Evolutionary conservation across 1,140 invertebrate genomes (phyloP).

Genomic region (Drosophila pectinifera): DNA sequence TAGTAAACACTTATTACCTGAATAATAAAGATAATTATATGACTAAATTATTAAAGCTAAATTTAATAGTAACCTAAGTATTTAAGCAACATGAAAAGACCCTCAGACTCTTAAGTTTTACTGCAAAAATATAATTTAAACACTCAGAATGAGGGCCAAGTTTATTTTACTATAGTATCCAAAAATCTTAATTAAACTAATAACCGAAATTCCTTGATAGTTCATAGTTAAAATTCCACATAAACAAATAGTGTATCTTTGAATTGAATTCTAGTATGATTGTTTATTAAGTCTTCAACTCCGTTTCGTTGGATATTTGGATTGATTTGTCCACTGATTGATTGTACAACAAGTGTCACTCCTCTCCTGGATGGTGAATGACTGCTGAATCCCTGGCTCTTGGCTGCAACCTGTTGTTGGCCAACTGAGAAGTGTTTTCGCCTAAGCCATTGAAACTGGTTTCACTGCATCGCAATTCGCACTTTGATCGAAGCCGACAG

Average conservation of each 20-base stretch:
- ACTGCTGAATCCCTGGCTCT: conserved; percentile 3
- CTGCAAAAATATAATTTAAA: not conserved
- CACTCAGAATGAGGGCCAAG: not conserved
- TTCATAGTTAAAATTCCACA: not conserved
- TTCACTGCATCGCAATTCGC: conserved; percentile 24
- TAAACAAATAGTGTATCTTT: not conserved
- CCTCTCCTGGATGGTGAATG: conserved; percentile 14
- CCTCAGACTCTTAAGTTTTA: too few relatives aligned
- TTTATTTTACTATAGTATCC: not conserved
- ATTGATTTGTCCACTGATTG: conserved; percentile 29
- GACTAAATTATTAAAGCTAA: not conserved
- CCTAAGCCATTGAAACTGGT: conserved; percentile 40
- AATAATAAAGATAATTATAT: not conserved
- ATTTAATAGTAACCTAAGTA: not conserved
- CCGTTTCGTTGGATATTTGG: conserved; percentile 8
- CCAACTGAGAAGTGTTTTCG: not conserved
- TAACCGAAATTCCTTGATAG: not conserved
- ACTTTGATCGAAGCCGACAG: conserved; percentile 39
- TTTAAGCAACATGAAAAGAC: too few relatives aligned
- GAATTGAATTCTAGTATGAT: too few relatives aligned
- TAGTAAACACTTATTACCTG: not conserved
- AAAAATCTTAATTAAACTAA: not conserved
- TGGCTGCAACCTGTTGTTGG: conserved; percentile 18
- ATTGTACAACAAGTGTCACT: conserved; percentile 49
- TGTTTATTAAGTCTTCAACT: too few relatives aligned